Evolutionary conservation across 2,888 invertebrate genomes (phyloP).

Genomic region (Erebia epiphron): DNA sequence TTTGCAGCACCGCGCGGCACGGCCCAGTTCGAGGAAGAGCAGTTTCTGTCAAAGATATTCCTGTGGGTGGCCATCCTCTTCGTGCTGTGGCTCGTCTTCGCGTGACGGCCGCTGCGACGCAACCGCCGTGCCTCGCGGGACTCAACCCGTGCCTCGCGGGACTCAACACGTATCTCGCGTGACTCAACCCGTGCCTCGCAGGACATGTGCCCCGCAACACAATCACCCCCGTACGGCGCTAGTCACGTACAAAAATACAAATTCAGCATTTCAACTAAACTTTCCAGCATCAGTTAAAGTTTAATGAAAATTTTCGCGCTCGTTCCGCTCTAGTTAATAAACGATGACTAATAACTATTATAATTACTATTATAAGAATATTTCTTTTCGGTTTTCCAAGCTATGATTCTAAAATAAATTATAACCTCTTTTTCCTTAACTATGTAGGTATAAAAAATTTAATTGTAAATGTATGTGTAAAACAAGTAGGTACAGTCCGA

Average conservation of each 20-base stretch:
- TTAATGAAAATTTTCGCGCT: no score
- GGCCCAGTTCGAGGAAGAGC: conserved; percentile 95
- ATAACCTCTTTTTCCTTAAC: no score
- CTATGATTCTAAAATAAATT: no score
- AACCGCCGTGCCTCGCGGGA: conserved; percentile 28
- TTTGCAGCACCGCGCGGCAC: conserved; percentile 88
- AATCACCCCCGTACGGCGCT: neutral
- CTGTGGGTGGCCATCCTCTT: conserved; percentile 96
- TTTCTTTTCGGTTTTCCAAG: no score
- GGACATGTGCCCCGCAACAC: neutral
- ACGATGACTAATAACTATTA: no score
- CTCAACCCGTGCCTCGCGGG: neutral
- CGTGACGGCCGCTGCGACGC: conserved; percentile 77
- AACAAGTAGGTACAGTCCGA: no score
- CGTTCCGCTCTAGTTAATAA: no score
- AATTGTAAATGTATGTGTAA: no score
- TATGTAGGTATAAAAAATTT: no score
- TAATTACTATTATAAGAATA: no score
- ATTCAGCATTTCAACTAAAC: no score
- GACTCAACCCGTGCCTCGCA: neutral
- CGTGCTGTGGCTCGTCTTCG: conserved; percentile 95
- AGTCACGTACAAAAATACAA: neutral
- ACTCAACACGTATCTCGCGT: neutral
- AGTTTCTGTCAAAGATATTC: conserved; percentile 96
- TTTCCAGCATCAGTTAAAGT: no score